phyloP scores from a whole-genome alignment of 1,140 invertebrate species.

The Drosophila miranda region DNA sequence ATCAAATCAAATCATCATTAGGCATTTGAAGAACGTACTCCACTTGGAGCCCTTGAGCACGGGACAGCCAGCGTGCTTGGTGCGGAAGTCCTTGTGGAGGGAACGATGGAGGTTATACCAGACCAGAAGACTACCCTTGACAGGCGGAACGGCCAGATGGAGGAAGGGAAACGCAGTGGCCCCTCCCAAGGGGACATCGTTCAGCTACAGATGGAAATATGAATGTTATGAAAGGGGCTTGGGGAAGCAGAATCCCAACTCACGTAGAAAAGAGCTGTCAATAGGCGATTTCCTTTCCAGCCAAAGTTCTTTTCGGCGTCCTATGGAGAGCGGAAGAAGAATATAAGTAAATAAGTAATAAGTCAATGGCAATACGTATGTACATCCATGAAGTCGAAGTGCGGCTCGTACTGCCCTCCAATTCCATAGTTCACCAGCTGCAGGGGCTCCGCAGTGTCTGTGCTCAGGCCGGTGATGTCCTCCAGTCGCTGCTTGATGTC shows the following conservation, averaged over 20 bases:
- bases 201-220: constrained; percentile 87
- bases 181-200: constrained; percentile 96
- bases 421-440: constrained; percentile 88
- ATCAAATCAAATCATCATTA: constrained; percentile 85
- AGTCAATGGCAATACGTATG: not conserved
- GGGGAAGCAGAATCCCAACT: constrained; percentile 77
- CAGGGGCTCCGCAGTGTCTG: constrained; percentile 88
- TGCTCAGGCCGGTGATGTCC: constrained; percentile 91
- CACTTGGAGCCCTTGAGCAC: constrained; percentile 98
- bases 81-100: constrained; percentile 94
- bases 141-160: constrained; percentile 92
- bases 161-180: constrained; percentile 96
- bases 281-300: constrained; percentile 82
- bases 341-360: not conserved
- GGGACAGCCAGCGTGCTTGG: constrained; percentile 98
- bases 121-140: constrained; percentile 94
- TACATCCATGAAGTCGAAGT: constrained; percentile 89
- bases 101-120: constrained; percentile 97
- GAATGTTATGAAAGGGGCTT: not conserved
- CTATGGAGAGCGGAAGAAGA: not conserved
- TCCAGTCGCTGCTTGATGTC: constrained; percentile 82
- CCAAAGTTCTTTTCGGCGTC: not conserved
- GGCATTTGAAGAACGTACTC: constrained; percentile 83
- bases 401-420: constrained; percentile 89
- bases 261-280: constrained; percentile 77